Evolutionary conservation across 2,888 invertebrate genomes (phyloP), one percentile per base, ranked within the genome.

Genomic region (Ophioninae sp.): DNA sequence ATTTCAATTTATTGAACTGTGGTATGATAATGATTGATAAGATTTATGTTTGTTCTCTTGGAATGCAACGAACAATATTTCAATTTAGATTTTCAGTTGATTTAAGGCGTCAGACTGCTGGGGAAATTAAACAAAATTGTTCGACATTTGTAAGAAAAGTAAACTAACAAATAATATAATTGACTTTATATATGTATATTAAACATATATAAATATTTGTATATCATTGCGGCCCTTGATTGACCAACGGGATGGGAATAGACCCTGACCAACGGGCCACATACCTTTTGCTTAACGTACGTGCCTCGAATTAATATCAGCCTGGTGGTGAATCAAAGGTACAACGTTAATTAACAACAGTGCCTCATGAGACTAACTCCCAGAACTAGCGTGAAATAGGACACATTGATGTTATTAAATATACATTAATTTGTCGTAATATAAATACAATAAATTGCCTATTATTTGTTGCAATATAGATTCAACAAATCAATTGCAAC

Each of bases 251-350:
- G n/a, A 57, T 37, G 56, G 41, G 64, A 44, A 23, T 17, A n/a
- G 23, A 56, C 7, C 39, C 39, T 64, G 41, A 50, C 69, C 64
- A 61, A 69, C 7, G 73, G 77, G 65, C 78, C 68, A 68, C 69
- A 74, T 37, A 13, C 57, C 7, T 21, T 69, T 10, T 10, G 64
- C 23, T 44, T 69, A 77, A 72, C 68, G 64, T 67, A 73, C 76
- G 70, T 50, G 72, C 81, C 79, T 81, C 72, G 67, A 81, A 76
- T 81, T 76, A 75, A 81, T 81, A 81, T 67, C 21, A 61, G 39
- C 41, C 57, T 57, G 20, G 72, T 72, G 39, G 61, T 81, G 64
- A 84, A 79, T 81, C 79, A 75, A 69, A 78, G 73, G 72, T 41
- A 50, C 17, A 44, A 64, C 77, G 30, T 74, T 79, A 61, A 79